These are phyloP conservation scores for Cinara cedri DNA, from an alignment of 2,888 invertebrate genomes.

Conservation along the genomic window DNA sequence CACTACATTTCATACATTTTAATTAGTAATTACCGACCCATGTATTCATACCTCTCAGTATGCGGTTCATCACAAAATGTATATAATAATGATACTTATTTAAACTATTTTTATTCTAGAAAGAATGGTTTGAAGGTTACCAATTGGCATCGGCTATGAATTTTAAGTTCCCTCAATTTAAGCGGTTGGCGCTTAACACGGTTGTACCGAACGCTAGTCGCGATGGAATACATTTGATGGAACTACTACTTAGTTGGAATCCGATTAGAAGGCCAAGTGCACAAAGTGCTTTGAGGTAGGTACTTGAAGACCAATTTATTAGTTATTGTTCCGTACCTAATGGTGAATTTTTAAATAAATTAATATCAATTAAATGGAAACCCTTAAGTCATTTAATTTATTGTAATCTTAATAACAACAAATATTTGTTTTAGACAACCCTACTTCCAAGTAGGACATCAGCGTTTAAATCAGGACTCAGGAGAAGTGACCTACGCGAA, in stretches of 20 bases:
- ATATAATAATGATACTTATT: not conserved
- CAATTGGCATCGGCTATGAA: constrained; percentile 91
- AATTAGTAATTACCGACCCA: no score
- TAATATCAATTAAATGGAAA: no score
- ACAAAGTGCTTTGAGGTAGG: constrained; percentile 83
- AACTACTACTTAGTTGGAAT: constrained; percentile 88
- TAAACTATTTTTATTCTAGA: constrained; percentile 66
- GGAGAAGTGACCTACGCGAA: constrained; percentile 37
- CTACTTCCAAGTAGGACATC: constrained; percentile 61
- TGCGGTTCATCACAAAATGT: no score
- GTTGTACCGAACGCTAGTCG: constrained; percentile 83
- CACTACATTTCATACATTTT: no score
- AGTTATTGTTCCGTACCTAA: no score
- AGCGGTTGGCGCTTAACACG: constrained; percentile 78
- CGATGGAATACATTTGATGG: constrained; percentile 82
- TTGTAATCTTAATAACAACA: no score
- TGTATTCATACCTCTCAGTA: no score
- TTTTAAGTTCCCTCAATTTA: constrained; percentile 92
- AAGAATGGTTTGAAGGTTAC: constrained; percentile 94
- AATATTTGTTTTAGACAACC: constrained; percentile 59
- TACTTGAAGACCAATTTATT: no score
- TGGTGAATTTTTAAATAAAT: no score
- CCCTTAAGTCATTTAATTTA: no score
- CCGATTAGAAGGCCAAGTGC: constrained; percentile 91
- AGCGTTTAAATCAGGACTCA: constrained; percentile 31